Evolutionary conservation across 1,140 invertebrate species (phyloP).

Genomic region (Saxidomus purpurata): DNA sequence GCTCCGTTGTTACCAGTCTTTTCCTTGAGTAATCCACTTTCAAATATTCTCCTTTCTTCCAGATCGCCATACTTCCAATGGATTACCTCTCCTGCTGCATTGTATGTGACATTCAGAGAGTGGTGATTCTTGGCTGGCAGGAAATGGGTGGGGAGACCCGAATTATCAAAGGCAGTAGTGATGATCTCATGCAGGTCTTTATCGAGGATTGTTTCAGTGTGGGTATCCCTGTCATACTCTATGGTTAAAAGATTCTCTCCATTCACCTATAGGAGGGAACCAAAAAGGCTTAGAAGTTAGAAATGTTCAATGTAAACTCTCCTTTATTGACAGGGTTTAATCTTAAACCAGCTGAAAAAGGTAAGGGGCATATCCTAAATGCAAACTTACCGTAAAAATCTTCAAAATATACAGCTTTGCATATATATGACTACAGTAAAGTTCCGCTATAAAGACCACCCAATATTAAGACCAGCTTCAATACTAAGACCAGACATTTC

Average conservation of each 20-base stretch:
- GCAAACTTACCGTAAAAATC: no score
- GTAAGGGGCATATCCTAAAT: no score
- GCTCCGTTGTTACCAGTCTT: conserved; percentile 92
- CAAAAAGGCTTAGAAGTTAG: no score
- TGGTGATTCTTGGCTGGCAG: conserved; percentile 89
- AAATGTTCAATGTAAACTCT: no score
- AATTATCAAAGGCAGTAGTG: conserved; percentile 94
- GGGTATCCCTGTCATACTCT: conserved; percentile 95
- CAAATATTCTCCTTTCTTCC: conserved; percentile 94
- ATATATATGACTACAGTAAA: no score
- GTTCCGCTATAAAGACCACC: no score
- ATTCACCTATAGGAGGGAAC: conserved; percentile 81
- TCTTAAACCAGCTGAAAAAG: no score
- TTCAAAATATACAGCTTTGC: no score
- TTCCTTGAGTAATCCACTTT: conserved; percentile 94
- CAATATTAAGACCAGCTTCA: no score
- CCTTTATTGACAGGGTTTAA: no score
- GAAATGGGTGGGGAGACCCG: conserved; percentile 91
- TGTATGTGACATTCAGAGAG: conserved; percentile 93
- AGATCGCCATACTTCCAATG: conserved; percentile 96
- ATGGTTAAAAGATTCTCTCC: conserved; percentile 96
- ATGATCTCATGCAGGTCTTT: conserved; percentile 93
- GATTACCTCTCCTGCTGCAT: conserved; percentile 94
- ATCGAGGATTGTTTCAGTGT: conserved; percentile 96
- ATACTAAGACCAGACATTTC: no score